Percentiles rank a stretch among this genome's conserved stretches.
phyloP scores from a whole-genome alignment of 2,888 invertebrate genomes.

The Pterostichus madidus region DNA sequence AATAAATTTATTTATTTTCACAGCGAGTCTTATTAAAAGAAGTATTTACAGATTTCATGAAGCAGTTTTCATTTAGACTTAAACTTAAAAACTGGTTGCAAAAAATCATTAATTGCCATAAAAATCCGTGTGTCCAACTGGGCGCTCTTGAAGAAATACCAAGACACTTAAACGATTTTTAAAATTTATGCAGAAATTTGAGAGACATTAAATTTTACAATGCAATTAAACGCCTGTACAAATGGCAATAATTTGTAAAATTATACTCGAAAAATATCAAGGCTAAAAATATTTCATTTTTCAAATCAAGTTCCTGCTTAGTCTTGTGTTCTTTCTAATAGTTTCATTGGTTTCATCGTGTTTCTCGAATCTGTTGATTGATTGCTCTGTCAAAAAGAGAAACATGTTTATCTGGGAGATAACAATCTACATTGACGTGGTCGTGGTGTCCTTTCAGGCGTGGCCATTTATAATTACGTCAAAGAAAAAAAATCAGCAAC shows the following conservation, averaged over 20 bases:
- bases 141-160: neutral
- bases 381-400: conserved; percentile 7
- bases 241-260: conserved; percentile 12
- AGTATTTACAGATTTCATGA: too few relatives aligned
- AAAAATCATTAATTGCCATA: too few relatives aligned
- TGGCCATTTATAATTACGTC: conserved; percentile 14
- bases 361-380: conserved; percentile 2
- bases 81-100: too few relatives aligned
- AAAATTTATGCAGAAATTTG: neutral
- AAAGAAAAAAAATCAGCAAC: neutral
- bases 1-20: too few relatives aligned
- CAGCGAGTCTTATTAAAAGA: too few relatives aligned
- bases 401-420: neutral
- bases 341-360: neutral
- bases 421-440: conserved; percentile 12
- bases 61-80: too few relatives aligned
- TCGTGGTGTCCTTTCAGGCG: neutral
- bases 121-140: neutral
- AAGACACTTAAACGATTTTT: conserved; percentile 4
- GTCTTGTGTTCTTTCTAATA: neutral
- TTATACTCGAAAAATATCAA: conserved; percentile 38
- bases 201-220: neutral
- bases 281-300: conserved; percentile 4
- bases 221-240: neutral
- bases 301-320: conserved; percentile 25